Evolutionary conservation across 1,140 invertebrate species (phyloP), one percentile per base, ranked within the genome.

Genomic region (Ganaspis sp.): DNA sequence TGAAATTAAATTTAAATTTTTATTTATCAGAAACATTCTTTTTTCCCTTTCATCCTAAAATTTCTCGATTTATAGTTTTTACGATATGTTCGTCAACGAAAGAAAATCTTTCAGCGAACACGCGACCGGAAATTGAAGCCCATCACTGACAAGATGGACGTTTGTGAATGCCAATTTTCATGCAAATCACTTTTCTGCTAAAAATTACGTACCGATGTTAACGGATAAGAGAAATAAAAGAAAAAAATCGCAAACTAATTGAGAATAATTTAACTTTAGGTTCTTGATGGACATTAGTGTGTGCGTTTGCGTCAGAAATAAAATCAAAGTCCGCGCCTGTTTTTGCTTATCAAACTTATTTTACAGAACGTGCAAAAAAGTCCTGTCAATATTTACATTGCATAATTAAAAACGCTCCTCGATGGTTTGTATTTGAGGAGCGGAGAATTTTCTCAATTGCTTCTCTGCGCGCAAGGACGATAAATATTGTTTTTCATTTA

Each of bases 401-500:
- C 72, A 74, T 74, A 64, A 74, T 74, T 74, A 74, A 74, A 74
- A 74, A 69, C 53, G 72, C 72, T 54, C 5, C 19, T 73, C 23
- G 53, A 17, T 64, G n/a, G 72, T 40, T 40, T 74, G 72, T 74
- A 64, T 42, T 74, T 64, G 21, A 45, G 64, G 34, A 17, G 8
- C 34, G 34, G 17, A 19, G 54, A 21, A 40, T 69, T 64, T 64
- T 64, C 26, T 64, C 17, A 53, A 64, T 54, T 38, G 34, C 17
- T 64, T 38, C 29, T 74, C 58, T 40, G 29, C 19, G 15, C 9
- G 72, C 37, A 26, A 40, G 54, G 34, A 74, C 38, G 37, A 64
- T 38, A 74, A 74, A 74, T 74, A 74, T 73, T 73, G 53, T 74
- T 74, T 74, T 64, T 64, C 72, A 74, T 74, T 74, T 64, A 74